A percentile compares a stretch with the other conserved stretches of the same genome.
phyloP scores from a whole-genome alignment of 2,888 invertebrate species.

The Pyralis farinalis region DNA sequence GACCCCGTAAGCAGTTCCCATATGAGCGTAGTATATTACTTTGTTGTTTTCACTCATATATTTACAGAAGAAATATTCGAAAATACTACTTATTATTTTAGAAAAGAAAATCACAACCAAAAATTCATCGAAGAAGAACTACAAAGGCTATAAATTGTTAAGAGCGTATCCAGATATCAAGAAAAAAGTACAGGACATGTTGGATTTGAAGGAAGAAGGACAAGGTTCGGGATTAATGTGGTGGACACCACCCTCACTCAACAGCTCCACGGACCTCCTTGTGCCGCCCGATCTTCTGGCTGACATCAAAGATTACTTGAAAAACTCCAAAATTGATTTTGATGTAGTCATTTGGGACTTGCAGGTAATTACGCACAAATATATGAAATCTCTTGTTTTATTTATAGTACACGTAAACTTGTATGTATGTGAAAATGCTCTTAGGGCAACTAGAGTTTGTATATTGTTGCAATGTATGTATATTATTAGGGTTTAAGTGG shows the following conservation, averaged over 20 bases:
- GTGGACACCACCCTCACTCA: conserved; percentile 72
- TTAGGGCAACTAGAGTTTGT: no score
- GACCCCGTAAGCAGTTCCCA: no score
- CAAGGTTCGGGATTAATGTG: conserved; percentile 74
- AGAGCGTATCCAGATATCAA: conserved; percentile 59
- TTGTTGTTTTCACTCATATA: no score
- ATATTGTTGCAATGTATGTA: no score
- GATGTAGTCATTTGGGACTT: conserved; percentile 86
- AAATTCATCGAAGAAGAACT: conserved; percentile 66
- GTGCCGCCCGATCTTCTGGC: conserved; percentile 84
- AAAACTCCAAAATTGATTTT: conserved; percentile 82
- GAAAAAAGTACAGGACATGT: conserved; percentile 67
- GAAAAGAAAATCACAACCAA: conserved; percentile 54
- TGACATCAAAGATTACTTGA: conserved; percentile 82
- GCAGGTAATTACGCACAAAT: no score
- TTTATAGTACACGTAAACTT: no score
- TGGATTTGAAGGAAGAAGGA: conserved; percentile 71
- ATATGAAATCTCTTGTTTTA: no score
- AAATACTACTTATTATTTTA: conserved; percentile 16
- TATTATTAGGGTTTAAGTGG: no score
- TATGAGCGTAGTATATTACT: no score
- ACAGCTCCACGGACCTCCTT: conserved; percentile 85
- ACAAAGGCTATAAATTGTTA: conserved; percentile 79
- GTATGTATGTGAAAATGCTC: no score
- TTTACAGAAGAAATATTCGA: no score